Base-by-base conservation (phyloP, 1,140 invertebrate genomes). In the Atta texana region DNA sequence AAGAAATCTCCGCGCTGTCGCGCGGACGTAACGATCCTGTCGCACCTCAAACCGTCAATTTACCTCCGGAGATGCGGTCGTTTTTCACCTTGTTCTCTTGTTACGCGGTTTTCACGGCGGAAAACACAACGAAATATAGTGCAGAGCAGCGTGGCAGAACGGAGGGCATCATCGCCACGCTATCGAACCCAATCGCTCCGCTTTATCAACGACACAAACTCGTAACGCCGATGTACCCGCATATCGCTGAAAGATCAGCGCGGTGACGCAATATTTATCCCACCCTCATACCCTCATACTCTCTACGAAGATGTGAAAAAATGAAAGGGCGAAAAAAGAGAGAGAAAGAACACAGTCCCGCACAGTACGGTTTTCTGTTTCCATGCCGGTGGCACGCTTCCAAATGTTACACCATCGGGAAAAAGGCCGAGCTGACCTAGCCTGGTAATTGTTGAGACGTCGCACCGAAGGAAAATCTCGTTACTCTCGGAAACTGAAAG, bases 21-120 rank as follows among this genome's bases (percentile, higher is more conserved):
- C 39, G 55, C 39, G 28, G 69, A 74, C 68, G 68, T 82, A 82
- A 82, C 80, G 80, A 84, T 75, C 55, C 80, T 84, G 80, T 84
- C 80, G 80, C 55, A 44, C n/a, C 55, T 84, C 80, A 61, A 84
- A 75, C 69, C 80, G 80, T 84, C 80, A 84, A 84, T 84, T 84
- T 84, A 84, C 80, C 55, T 39, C 69, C 80, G 39, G 68, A 74
- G 69, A 84, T 84, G 68, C 18, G 39, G 68, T 84, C 80, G 80
- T 84, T 84, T 84, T 84, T 84, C 69, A 84, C 55, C 55, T 84
- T 74, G 69, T 84, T 84, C 80, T 84, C 80, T 74, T 84, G 80
- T 84, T 74, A 84, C 69, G 80, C 39, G 80, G n/a, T 21, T 72
- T 74, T 61, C 55, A 57, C 28, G 44, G n/a, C 16, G 24, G 69